Evolutionary conservation across 2,888 invertebrate species (phyloP).

Genomic region (Megaustenia siamemsis): DNA sequence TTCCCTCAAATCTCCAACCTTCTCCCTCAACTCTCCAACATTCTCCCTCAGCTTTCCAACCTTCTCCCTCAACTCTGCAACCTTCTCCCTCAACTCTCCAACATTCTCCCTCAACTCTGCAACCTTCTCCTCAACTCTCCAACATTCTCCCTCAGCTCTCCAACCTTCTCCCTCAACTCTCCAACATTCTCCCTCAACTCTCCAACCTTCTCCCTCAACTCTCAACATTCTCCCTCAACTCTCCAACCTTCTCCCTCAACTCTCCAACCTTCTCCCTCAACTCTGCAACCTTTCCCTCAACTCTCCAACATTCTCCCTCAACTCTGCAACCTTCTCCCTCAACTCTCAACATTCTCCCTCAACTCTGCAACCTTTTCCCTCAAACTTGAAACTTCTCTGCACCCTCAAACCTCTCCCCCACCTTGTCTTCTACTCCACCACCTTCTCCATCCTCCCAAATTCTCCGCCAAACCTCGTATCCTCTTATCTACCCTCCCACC

Average conservation of each 20-base stretch:
- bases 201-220: constrained; percentile 32
- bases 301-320: background rate
- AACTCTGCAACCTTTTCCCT: background rate
- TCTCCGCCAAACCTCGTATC: background rate
- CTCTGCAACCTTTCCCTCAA: background rate
- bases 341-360: constrained; percentile 12
- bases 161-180: no score
- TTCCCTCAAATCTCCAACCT: background rate
- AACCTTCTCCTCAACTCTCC: background rate
- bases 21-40: background rate
- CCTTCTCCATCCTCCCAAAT: background rate
- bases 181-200: no score
- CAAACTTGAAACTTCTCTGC: background rate
- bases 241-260: background rate
- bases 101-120: background rate
- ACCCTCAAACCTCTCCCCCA: background rate
- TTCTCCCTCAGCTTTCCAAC: background rate
- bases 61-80: background rate
- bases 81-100: background rate
- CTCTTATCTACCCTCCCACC: background rate
- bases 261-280: background rate
- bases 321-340: background rate
- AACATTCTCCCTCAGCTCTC: constrained; percentile 29
- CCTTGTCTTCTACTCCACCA: background rate
- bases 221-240: constrained; percentile 17